Conservation (phyloP, 2,113 vertebrate species). For the Nycticebus coucang region DNA sequence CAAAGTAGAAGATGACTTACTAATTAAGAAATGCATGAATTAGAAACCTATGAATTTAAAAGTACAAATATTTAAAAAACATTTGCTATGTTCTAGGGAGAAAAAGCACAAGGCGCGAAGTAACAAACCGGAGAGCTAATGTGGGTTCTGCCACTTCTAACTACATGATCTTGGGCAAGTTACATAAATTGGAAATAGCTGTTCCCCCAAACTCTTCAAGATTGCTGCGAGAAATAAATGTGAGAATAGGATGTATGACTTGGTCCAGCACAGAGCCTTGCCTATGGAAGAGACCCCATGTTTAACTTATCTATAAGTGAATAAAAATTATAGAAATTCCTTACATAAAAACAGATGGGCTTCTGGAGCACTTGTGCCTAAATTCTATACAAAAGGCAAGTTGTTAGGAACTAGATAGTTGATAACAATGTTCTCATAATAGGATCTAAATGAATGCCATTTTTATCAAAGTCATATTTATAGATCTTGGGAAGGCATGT, state of each 20-base stretch:
- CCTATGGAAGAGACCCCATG: neutral
- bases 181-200: neutral
- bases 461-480: neutral
- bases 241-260: neutral
- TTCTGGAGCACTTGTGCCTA: neutral
- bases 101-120: neutral
- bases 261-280: neutral
- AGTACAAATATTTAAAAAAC: neutral
- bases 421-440: neutral
- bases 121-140: neutral
- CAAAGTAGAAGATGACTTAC: conserved; percentile 34
- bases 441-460: neutral
- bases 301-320: neutral
- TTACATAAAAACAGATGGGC: conserved; percentile 2
- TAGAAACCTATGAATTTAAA: conserved; percentile 44
- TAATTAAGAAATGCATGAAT: neutral
- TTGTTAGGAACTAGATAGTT: neutral
- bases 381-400: neutral
- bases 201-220: neutral
- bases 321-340: conserved; percentile 9
- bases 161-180: neutral
- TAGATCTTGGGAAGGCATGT: neutral
- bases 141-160: neutral
- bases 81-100: neutral
- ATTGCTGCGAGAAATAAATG: neutral